Evolutionary conservation across 2,113 vertebrate species (phyloP).

Genomic region (Phalacrocorax brasilianus): DNA sequence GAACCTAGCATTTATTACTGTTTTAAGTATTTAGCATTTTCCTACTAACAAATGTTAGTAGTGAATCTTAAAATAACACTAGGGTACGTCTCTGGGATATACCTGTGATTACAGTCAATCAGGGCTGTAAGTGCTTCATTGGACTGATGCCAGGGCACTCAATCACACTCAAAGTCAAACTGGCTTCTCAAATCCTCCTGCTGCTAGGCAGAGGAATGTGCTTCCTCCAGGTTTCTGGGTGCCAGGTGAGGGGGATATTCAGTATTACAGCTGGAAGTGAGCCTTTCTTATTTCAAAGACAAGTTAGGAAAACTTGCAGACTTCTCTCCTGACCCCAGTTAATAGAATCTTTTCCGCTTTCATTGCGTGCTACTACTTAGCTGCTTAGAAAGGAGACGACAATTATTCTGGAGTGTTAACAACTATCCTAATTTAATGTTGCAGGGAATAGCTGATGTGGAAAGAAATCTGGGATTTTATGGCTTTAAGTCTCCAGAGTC

Average conservation of each 20-base stretch:
- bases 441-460: conserved; percentile 39
- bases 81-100: background rate
- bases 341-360: conserved; percentile 65
- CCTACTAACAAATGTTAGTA: background rate
- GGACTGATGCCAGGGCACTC: background rate
- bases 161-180: background rate
- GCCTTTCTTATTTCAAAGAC: background rate
- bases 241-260: background rate
- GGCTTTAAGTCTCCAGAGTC: background rate
- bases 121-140: background rate
- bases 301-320: background rate
- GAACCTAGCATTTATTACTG: background rate
- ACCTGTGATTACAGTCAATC: background rate
- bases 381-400: conserved; percentile 58
- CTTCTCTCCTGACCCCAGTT: conserved; percentile 54
- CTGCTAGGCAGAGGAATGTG: background rate
- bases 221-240: background rate
- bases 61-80: background rate
- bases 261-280: background rate
- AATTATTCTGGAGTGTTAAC: conserved; percentile 66
- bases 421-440: conserved; percentile 60
- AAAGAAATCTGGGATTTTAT: background rate
- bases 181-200: background rate
- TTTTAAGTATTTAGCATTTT: background rate
- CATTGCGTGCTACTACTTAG: conserved; percentile 57